Percentiles rank a stretch among this genome's conserved stretches.
Conservation (phyloP, 53 echinoderm and acorn worm species). For the Zoroaster sp. region DNA sequence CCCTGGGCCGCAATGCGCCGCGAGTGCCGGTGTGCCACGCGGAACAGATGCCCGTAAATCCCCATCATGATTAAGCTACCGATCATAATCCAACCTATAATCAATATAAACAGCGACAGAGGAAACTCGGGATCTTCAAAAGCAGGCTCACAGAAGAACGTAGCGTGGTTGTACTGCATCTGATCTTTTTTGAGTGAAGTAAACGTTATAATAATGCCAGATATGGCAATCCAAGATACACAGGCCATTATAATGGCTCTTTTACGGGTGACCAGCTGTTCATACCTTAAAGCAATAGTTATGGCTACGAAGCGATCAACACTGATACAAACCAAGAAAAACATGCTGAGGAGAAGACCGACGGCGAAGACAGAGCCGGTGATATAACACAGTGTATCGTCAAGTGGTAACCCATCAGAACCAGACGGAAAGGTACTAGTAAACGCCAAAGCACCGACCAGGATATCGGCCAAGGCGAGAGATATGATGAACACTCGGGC, state of each 20-base stretch:
- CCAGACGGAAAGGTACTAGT: background rate
- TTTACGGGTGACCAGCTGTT: background rate
- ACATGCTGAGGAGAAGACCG: background rate
- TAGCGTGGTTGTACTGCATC: slow-evolving; percentile 6
- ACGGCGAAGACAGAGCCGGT: background rate
- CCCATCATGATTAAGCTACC: background rate
- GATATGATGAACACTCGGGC: slow-evolving; percentile 8
- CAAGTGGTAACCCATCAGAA: slow-evolving; percentile 20
- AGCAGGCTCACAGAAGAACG: slow-evolving; percentile 27
- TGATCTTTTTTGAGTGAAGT: background rate
- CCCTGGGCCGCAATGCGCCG: slow-evolving; percentile 18
- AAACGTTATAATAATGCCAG: background rate
- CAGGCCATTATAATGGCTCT: background rate
- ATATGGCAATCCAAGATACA: background rate
- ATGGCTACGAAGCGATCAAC: slow-evolving; percentile 49
- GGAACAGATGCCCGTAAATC: slow-evolving; percentile 29
- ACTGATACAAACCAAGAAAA: slow-evolving; percentile 35
- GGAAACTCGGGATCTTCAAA: slow-evolving; percentile 23
- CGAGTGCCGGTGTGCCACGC: slow-evolving; percentile 23
- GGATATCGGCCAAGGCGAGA: slow-evolving; percentile 41
- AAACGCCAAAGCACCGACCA: slow-evolving; percentile 16
- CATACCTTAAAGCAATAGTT: slow-evolving; percentile 7
- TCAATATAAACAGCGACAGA: background rate
- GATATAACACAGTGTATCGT: background rate
- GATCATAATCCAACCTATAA: slow-evolving; percentile 4